Evolutionary conservation across 2,888 invertebrate species (phyloP).

Genomic region (Saturnia japonica): DNA sequence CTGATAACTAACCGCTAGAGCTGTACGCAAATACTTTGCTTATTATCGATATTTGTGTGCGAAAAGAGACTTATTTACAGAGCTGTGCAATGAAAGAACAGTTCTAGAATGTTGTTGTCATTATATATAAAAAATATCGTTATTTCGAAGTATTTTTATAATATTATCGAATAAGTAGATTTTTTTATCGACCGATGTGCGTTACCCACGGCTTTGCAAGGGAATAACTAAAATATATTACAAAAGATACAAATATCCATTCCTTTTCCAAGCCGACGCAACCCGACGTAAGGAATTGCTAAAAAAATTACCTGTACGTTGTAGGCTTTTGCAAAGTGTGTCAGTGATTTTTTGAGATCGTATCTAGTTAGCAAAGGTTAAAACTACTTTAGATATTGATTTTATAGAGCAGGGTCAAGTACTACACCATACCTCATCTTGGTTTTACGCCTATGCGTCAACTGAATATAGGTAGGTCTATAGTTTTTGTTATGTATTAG

Average conservation of each 20-base stretch:
- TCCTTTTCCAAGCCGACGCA: too few relatives aligned
- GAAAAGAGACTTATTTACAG: neutral
- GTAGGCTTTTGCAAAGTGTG: too few relatives aligned
- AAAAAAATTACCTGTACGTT: too few relatives aligned
- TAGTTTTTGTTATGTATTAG: neutral
- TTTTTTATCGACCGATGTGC: too few relatives aligned
- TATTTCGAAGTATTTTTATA: neutral
- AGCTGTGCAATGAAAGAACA: neutral
- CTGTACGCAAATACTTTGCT: neutral
- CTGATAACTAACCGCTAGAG: too few relatives aligned
- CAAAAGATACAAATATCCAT: too few relatives aligned
- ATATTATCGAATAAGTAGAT: neutral
- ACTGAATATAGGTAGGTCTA: neutral
- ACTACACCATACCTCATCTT: neutral
- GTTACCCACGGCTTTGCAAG: too few relatives aligned
- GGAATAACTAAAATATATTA: too few relatives aligned
- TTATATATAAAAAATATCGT: neutral
- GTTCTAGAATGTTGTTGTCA: neutral
- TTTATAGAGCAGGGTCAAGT: neutral
- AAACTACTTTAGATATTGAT: too few relatives aligned
- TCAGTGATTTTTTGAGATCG: too few relatives aligned
- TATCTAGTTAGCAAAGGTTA: too few relatives aligned
- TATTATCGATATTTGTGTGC: neutral
- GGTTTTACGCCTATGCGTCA: neutral
- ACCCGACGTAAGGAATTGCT: too few relatives aligned